Percentiles rank a stretch among this genome's conserved stretches.
phyloP scores from a whole-genome alignment of 2,797 vertebrate species.

The Saxicola maurus region DNA sequence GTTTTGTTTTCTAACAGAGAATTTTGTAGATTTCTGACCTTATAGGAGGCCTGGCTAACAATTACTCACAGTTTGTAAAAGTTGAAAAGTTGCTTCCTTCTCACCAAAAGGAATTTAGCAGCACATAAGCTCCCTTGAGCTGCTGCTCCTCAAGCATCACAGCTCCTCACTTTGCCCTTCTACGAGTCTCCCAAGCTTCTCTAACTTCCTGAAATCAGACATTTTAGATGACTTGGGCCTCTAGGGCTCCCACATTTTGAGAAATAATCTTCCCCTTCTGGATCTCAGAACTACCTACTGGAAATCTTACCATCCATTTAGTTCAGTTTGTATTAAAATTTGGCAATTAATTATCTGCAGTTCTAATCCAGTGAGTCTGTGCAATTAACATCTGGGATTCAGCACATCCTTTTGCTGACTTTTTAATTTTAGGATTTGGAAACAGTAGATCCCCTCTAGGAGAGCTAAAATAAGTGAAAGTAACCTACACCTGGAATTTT shows the following conservation, averaged over 20 bases:
- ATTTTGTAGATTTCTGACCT: constrained; percentile 27
- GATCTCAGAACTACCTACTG: constrained; percentile 32
- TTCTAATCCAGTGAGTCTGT: constrained; percentile 71
- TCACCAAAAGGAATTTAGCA: constrained; percentile 10
- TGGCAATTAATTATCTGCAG: constrained; percentile 74
- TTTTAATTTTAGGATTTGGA: constrained; percentile 67
- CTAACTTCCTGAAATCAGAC: constrained; percentile 32
- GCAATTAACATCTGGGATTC: constrained; percentile 73
- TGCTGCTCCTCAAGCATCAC: neutral
- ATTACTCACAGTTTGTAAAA: constrained; percentile 3
- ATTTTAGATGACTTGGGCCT: constrained; percentile 47
- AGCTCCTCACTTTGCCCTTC: neutral
- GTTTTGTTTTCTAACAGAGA: neutral
- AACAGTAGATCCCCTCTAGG: constrained; percentile 43
- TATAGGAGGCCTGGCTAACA: neutral
- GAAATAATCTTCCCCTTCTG: constrained; percentile 59
- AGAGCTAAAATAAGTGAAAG: constrained; percentile 4
- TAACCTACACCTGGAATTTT: neutral
- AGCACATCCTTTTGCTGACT: constrained; percentile 65
- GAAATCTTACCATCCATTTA: constrained; percentile 66
- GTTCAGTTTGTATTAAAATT: constrained; percentile 64
- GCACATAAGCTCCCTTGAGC: neutral
- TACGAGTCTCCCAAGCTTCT: neutral
- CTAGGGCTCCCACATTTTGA: constrained; percentile 19
- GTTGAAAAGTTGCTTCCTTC: neutral